Evolutionary conservation across 2,888 invertebrate genomes (phyloP).

Genomic region (Oscheius sp.): DNA sequence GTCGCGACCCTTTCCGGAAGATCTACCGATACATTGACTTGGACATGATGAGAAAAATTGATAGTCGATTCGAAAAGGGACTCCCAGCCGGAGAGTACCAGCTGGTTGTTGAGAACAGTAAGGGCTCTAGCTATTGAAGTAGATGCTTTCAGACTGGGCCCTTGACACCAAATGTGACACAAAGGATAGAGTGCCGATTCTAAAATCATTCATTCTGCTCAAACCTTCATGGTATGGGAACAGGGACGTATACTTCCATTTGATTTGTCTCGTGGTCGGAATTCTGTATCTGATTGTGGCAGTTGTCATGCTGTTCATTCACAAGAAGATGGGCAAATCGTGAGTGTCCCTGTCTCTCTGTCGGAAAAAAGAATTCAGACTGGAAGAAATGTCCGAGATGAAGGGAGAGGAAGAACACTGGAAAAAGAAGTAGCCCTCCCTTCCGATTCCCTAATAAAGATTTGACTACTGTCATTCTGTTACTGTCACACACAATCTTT

Average conservation of each 20-base stretch:
- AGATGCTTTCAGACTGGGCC: conserved; percentile 22
- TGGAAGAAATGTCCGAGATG: conserved; percentile 12
- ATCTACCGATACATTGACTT: conserved; percentile 20
- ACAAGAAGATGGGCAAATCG: conserved; percentile 23
- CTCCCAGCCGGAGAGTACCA: conserved; percentile 16
- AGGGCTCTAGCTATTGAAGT: not conserved
- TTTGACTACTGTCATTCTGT: no score
- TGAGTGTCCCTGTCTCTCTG: not conserved
- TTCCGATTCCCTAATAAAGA: no score
- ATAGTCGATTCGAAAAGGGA: not conserved
- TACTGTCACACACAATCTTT: no score
- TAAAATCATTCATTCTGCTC: conserved; percentile 17
- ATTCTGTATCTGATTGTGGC: not conserved
- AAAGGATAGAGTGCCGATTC: not conserved
- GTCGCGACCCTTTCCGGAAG: not conserved
- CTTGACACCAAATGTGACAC: not conserved
- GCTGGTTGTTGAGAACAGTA: conserved; percentile 16
- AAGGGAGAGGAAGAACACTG: not conserved
- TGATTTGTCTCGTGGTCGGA: not conserved
- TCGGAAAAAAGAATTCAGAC: not conserved
- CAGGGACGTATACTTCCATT: not conserved
- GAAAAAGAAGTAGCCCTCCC: not conserved
- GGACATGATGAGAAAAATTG: not conserved
- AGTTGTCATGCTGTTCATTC: conserved; percentile 10
- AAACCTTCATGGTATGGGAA: conserved; percentile 29